phyloP scores from a whole-genome alignment of 2,797 vertebrate genomes.

The Pangasius djambal region DNA sequence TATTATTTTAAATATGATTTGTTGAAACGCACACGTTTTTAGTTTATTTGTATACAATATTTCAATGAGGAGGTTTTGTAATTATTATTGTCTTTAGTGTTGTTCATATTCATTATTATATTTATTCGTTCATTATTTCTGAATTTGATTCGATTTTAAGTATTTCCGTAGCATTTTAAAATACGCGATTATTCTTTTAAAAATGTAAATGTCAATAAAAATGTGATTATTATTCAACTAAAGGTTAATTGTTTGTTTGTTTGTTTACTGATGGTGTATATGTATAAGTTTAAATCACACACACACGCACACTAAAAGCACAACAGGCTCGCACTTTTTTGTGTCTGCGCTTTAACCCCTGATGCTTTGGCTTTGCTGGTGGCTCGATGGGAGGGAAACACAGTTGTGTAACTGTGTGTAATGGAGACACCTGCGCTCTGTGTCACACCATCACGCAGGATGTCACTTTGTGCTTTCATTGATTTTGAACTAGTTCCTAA shows the following conservation, averaged over 20 bases:
- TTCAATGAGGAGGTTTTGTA: not conserved
- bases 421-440: conserved; percentile 52
- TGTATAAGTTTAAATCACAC: not conserved
- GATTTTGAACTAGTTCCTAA: conserved; percentile 39
- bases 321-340: no score
- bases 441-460: not conserved
- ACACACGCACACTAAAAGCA: no score
- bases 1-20: not conserved
- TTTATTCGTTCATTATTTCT: not conserved
- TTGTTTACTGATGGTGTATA: not conserved
- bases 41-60: not conserved
- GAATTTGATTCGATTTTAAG: no score
- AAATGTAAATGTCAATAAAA: no score
- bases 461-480: conserved; percentile 57
- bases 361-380: not conserved
- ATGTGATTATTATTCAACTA: no score
- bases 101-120: not conserved
- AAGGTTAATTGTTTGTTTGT: not conserved
- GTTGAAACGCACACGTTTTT: not conserved
- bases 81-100: not conserved
- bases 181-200: not conserved
- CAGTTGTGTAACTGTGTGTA: conserved; percentile 55
- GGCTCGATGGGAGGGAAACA: not conserved
- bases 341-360: not conserved
- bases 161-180: not conserved